Conservation (phyloP, 2,888 invertebrate species). For the Ochropleura plecta region DNA sequence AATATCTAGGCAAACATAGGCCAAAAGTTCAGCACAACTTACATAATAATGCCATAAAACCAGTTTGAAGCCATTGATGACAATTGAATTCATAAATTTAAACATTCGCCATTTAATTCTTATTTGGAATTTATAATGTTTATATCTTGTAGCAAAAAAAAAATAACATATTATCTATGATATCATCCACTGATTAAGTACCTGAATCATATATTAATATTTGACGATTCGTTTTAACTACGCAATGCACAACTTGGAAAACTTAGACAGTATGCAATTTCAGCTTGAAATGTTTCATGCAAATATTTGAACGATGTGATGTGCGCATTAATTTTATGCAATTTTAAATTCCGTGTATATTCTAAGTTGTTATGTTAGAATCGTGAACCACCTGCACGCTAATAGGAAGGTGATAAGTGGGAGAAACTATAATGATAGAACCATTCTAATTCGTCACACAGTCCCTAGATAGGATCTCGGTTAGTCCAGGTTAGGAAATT, state of each 20-base stretch:
- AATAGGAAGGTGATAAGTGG: slow-evolving; percentile 69
- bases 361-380: slow-evolving; percentile 51
- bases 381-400: slow-evolving; percentile 61
- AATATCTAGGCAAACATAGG: slow-evolving; percentile 22
- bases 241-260: slow-evolving; percentile 11
- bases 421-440: slow-evolving; percentile 60
- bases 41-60: slow-evolving; percentile 40
- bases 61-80: slow-evolving; percentile 15
- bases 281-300: slow-evolving; percentile 23
- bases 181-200: slow-evolving; percentile 44
- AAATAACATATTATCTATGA: slow-evolving; percentile 38
- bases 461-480: not conserved
- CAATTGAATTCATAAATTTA: not conserved
- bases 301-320: slow-evolving; percentile 27
- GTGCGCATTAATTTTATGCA: slow-evolving; percentile 44
- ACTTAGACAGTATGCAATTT: slow-evolving; percentile 19
- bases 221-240: slow-evolving; percentile 14
- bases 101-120: slow-evolving; percentile 21
- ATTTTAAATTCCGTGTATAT: slow-evolving; percentile 49
- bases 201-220: slow-evolving; percentile 11
- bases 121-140: slow-evolving; percentile 2
- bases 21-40: slow-evolving; percentile 47
- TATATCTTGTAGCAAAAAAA: slow-evolving; percentile 22
- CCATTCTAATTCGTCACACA: slow-evolving; percentile 10
- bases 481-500: not conserved